A percentile compares a stretch with the other conserved stretches of the same genome.
Conservation (phyloP, 2,797 vertebrate species). For the Poeciliopsis paucimaculata region DNA sequence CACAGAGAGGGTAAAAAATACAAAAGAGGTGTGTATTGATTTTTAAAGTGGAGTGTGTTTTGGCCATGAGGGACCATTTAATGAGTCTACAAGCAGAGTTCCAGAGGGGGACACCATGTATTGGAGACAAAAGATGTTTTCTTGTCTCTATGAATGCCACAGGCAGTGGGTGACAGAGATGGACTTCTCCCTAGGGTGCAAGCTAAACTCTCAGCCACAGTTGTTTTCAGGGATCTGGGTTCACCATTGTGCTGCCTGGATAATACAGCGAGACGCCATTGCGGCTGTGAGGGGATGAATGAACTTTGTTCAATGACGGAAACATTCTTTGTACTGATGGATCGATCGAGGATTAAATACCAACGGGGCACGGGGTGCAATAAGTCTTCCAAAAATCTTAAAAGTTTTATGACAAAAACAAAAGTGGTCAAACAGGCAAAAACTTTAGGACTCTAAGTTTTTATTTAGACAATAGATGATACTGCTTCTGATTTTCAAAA, state of each 20-base stretch:
- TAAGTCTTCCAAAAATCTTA: constrained; percentile 1
- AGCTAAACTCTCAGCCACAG: constrained; percentile 46
- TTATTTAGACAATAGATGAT: not conserved
- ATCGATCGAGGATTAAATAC: constrained; percentile 26
- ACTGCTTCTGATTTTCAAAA: not conserved
- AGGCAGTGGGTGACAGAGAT: constrained; percentile 49
- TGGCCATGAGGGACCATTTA: constrained; percentile 79
- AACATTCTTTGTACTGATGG: constrained; percentile 17
- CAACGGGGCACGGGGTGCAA: not conserved
- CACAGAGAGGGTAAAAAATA: constrained; percentile 21
- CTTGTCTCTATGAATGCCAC: constrained; percentile 57
- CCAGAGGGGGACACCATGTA: constrained; percentile 63
- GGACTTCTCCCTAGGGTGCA: constrained; percentile 44
- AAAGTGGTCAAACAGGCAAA: too few species aligned
- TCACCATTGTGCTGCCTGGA: constrained; percentile 33
- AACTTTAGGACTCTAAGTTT: not conserved
- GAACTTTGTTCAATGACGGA: constrained; percentile 27
- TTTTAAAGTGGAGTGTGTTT: constrained; percentile 74
- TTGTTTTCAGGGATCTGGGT: constrained; percentile 33
- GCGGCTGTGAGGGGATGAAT: not conserved
- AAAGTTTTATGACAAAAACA: constrained; percentile 7
- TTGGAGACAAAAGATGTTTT: constrained; percentile 70
- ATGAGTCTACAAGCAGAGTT: constrained; percentile 79
- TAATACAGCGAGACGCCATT: constrained; percentile 8
- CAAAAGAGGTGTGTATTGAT: constrained; percentile 75